A percentile compares a stretch with the other conserved stretches of the same genome.
Conservation (phyloP, 2,888 invertebrate genomes). For the Eulithis prunata region DNA sequence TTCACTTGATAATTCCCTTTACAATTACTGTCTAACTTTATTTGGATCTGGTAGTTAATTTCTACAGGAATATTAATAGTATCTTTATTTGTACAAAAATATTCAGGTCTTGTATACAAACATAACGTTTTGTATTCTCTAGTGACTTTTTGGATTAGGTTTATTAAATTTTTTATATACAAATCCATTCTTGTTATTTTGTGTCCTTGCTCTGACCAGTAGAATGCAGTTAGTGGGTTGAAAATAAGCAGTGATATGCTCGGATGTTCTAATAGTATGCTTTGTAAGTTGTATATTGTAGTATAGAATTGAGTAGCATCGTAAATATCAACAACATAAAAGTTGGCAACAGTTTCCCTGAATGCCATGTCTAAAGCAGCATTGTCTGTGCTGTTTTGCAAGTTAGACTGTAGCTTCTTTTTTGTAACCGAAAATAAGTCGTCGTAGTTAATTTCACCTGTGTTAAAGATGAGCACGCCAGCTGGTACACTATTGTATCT, state of each 20-base stretch:
- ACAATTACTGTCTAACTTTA: constrained; percentile 46
- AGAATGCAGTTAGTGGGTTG: constrained; percentile 78
- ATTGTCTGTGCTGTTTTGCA: constrained; percentile 22
- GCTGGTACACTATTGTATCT: constrained; percentile 56
- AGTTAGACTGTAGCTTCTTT: constrained; percentile 40
- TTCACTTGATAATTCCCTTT: constrained; percentile 43
- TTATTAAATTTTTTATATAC: constrained; percentile 74
- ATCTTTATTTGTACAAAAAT: constrained; percentile 75
- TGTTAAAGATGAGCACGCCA: constrained; percentile 69
- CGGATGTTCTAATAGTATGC: constrained; percentile 61
- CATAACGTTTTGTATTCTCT: constrained; percentile 78
- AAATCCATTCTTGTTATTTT: constrained; percentile 78
- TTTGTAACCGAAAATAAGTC: constrained; percentile 48
- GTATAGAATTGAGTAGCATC: constrained; percentile 71
- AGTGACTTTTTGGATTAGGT: constrained; percentile 70
- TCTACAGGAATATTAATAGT: constrained; percentile 55
- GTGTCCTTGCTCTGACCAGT: constrained; percentile 79
- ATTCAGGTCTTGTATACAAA: constrained; percentile 80
- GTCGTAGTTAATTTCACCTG: constrained; percentile 69
- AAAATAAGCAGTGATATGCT: constrained; percentile 71
- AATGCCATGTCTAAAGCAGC: constrained; percentile 44
- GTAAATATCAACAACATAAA: constrained; percentile 67
- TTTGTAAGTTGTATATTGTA: constrained; percentile 74
- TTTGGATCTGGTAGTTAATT: constrained; percentile 69
- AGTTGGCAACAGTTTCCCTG: constrained; percentile 51